A percentile compares a stretch with the other conserved stretches of the same genome.
Conservation (phyloP, 1,140 invertebrate species). For the Drosophila fuyamai region DNA sequence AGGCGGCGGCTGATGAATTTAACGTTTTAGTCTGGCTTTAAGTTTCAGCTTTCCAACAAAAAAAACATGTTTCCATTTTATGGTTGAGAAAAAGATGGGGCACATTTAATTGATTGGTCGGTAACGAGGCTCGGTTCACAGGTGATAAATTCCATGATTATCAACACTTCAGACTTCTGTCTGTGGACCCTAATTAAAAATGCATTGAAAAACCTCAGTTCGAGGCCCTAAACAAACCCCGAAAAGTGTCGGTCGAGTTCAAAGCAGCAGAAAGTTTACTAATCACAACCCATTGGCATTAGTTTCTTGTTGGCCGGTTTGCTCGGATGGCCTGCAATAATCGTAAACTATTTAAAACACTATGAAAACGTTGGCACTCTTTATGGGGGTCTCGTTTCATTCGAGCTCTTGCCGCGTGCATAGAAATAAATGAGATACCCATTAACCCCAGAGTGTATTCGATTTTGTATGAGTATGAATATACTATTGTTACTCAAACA, state of each 20-base stretch:
- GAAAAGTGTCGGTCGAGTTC: slow-evolving; percentile 57
- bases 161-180: slow-evolving; percentile 65
- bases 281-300: slow-evolving; percentile 58
- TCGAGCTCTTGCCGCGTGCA: slow-evolving; percentile 42
- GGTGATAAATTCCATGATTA: slow-evolving; percentile 81
- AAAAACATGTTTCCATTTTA: slow-evolving; percentile 42
- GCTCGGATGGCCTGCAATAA: slow-evolving; percentile 65
- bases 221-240: slow-evolving; percentile 25
- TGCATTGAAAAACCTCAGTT: slow-evolving; percentile 57
- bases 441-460: not conserved
- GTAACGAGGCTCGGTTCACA: slow-evolving; percentile 66
- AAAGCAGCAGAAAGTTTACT: slow-evolving; percentile 59
- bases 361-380: slow-evolving; percentile 74
- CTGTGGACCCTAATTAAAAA: slow-evolving; percentile 72
- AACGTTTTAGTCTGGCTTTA: slow-evolving; percentile 28
- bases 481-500: no score
- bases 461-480: not conserved
- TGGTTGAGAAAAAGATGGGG: not conserved
- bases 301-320: slow-evolving; percentile 33
- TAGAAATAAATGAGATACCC: slow-evolving; percentile 66
- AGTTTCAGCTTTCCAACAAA: slow-evolving; percentile 29
- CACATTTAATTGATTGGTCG: slow-evolving; percentile 46
- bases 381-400: slow-evolving; percentile 61
- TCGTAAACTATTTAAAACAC: slow-evolving; percentile 75
- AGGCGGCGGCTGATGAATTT: slow-evolving; percentile 25